Base-by-base conservation (phyloP, 2,113 vertebrate genomes). In the Amblyornis subalaris region DNA sequence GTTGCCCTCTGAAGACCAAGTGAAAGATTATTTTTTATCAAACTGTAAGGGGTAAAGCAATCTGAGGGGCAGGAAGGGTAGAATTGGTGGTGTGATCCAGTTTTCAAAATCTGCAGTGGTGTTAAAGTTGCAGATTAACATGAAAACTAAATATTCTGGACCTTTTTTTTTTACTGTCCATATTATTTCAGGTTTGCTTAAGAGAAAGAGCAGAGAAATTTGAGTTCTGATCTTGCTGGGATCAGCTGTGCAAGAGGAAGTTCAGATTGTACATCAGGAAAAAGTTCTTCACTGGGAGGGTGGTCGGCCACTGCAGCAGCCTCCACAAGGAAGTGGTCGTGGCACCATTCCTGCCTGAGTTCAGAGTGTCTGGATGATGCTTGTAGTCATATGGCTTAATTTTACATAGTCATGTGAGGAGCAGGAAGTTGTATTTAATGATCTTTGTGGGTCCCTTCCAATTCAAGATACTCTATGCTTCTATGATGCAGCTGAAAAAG, bases 261-360 rank as follows among this genome's bases (percentile, higher is more conserved):
- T 58, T 86, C 26, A 58, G 26, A 19, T 0, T 35, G 5, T 19
- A 38, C 6, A 3, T 53, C 40, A 67, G 24, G 38, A 50, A 54
- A 64, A 50, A 2, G 8, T 33, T 50, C 31, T 83, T 54, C 44
- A 35, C 13, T 28, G 33, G 28, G 9, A 38, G 8, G 1, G 5
- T 51, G 7, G 8, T 6, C 0, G 1, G 33, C 10, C 17, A 51
- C 22, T 28, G 44, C 14, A 58, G 16, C 7, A 45, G 22, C 19
- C 8, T 58, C 22, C 45, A 14, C 14, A 73, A 22, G 12, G 58
- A 50, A 65, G 3, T 19, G 19, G 19, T n/a, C 23, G n/a, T 38
- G 28, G 8, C 36, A 38, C 12, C n/a, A 45, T 58, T 16, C 6
- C 33, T 38, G 16, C 9, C 33, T 60, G 60, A 73, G 44, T 29